Conservation (phyloP, 1,140 invertebrate species). For the Atta texana region DNA sequence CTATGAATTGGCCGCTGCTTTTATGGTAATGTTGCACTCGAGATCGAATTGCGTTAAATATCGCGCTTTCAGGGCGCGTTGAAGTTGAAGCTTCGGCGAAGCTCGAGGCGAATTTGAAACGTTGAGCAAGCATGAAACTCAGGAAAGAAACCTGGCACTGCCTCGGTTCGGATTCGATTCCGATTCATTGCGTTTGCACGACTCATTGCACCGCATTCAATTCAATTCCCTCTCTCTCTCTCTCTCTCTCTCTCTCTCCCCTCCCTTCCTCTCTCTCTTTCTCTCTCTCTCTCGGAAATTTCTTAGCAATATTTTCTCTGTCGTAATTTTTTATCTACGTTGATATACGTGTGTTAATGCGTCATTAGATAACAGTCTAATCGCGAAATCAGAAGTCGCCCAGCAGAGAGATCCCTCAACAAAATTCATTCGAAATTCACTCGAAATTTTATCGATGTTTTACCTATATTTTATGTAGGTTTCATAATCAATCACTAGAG, state of each 20-base stretch:
- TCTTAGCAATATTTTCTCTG: not conserved
- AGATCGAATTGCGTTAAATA: slow-evolving; percentile 12
- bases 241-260: no score
- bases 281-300: not conserved
- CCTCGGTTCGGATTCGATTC: slow-evolving; percentile 23
- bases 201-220: slow-evolving; percentile 37
- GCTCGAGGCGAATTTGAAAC: not conserved
- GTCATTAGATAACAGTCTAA: slow-evolving; percentile 24
- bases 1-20: not conserved
- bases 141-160: not conserved
- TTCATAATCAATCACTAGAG: not conserved
- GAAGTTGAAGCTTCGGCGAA: not conserved
- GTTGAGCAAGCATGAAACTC: not conserved
- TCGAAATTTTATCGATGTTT: not conserved
- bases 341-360: not conserved
- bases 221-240: not conserved
- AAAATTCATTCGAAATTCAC: no score
- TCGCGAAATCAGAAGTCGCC: not conserved
- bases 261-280: not conserved
- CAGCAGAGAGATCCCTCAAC: not conserved
- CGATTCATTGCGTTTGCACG: slow-evolving; percentile 27
- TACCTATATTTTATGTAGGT: not conserved
- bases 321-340: not conserved
- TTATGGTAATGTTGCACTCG: not conserved
- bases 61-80: not conserved